phyloP scores from a whole-genome alignment of 2,888 invertebrate genomes.

The Lasiommata megera region DNA sequence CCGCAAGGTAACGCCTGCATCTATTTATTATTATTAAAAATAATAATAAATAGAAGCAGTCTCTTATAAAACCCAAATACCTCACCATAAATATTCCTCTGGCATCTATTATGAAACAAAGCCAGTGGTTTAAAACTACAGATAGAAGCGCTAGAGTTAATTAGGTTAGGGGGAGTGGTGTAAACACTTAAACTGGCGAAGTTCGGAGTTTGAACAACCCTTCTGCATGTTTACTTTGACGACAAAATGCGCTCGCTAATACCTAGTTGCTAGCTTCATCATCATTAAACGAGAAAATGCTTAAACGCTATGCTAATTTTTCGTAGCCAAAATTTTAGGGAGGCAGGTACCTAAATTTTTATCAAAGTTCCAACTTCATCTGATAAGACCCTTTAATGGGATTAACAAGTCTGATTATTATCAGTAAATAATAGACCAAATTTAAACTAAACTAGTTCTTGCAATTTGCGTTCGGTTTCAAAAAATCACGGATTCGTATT shows the following conservation, averaged over 20 bases:
- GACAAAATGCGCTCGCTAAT: conserved; percentile 16
- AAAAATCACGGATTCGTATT: too few species aligned
- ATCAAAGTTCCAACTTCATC: too few species aligned
- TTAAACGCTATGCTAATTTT: conserved; percentile 3
- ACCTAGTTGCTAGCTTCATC: conserved; percentile 3
- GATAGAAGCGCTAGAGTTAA: conserved; percentile 23
- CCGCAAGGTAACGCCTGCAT: too few species aligned
- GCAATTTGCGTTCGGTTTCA: too few species aligned
- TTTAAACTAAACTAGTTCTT: too few species aligned
- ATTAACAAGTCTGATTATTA: too few species aligned
- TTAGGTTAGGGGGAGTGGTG: conserved; percentile 26
- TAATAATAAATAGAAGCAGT: too few species aligned
- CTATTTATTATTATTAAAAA: too few species aligned
- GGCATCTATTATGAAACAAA: neutral
- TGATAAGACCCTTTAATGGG: too few species aligned
- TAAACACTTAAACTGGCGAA: conserved; percentile 23
- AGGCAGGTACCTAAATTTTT: too few species aligned
- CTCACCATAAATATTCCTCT: neutral
- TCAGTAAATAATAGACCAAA: too few species aligned
- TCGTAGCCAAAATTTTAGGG: neutral
- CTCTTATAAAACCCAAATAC: too few species aligned
- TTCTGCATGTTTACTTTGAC: conserved; percentile 26
- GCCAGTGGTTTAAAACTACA: neutral
- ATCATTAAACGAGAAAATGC: conserved; percentile 5
- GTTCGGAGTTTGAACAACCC: conserved; percentile 25